Conservation (phyloP, 2,888 invertebrate genomes). For the Trachelus iudaicus region DNA sequence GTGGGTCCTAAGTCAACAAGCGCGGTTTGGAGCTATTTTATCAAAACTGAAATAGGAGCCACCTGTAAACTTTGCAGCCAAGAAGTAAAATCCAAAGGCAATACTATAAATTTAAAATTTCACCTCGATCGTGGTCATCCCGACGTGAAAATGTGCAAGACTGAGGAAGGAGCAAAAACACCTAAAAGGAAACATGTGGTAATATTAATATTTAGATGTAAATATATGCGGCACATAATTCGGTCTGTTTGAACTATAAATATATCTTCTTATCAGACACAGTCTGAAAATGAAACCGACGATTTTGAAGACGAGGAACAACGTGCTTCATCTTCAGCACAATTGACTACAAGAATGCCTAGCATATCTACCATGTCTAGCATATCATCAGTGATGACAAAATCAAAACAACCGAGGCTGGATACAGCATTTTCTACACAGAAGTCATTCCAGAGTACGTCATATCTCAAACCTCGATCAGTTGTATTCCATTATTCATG, state of each 20-base stretch:
- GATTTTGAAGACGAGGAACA: conserved; percentile 10
- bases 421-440: conserved; percentile 17
- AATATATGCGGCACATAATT: conserved; percentile 1
- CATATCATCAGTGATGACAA: conserved; percentile 2
- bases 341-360: conserved; percentile 5
- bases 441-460: conserved; percentile 16
- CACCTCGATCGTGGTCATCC: conserved; percentile 7
- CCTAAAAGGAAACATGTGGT: conserved; percentile 5
- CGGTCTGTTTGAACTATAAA: conserved; percentile 1
- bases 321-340: conserved; percentile 10
- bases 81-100: conserved; percentile 16
- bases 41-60: conserved; percentile 14
- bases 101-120: conserved; percentile 17
- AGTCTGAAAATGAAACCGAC: background rate
- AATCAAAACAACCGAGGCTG: conserved; percentile 13
- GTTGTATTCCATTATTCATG: too few species aligned
- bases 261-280: conserved; percentile 7
- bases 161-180: background rate
- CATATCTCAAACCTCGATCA: conserved; percentile 9
- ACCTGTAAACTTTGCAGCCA: conserved; percentile 18
- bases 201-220: background rate
- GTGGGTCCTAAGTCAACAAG: background rate
- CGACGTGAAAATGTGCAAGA: conserved; percentile 1
- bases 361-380: conserved; percentile 8
- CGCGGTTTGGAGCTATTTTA: conserved; percentile 14